Evolutionary conservation across 2,888 invertebrate genomes (phyloP), one percentile per base, ranked within the genome.

Genomic region (Melolontha melolontha): DNA sequence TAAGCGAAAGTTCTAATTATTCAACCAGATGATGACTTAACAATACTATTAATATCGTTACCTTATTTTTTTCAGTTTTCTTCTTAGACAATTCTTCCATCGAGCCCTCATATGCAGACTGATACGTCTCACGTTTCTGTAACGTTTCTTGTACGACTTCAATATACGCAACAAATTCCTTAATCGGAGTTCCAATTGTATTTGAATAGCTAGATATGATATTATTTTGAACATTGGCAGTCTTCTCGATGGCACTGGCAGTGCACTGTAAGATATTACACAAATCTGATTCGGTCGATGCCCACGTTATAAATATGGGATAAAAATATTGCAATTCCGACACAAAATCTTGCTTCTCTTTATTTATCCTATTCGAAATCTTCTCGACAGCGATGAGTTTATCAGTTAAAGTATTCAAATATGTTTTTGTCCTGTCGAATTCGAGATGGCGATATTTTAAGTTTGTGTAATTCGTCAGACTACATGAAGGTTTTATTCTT

Each of bases 61-160:
- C 89, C 83, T 88, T 87, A 77, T 90, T 89, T 76, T 88, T 88
- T 77, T 91, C 90, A 42, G 82, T 80, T 75, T 88, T 86, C 73
- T 85, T 86, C 74, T 87, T 89, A 63, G 86, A 85, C 50, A 90
- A 80, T 75, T 91, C 89, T 51, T 91, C 90, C 40, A 88, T 81
- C 0, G 88, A 87, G 67, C 84, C 81, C 77, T 91, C 90, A 76
- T 90, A 90, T 65, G 87, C 86, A 71, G 86, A 86, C 77, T 91
- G 91, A 76, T 88, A 87, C 0, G 86, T 83, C 76, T 91, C 91
- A 39, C 91, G 81, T 69, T 89, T 86, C 62, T 85, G 82, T 40
- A 91, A 77, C 12, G 89, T 89, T 74, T 89, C 89, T 81, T 90
- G 89, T 5, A 90, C 89, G 42, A 90, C 88, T 72, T 91, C 90